Evolutionary conservation across 1,140 invertebrate species (phyloP), one percentile per base, ranked within the genome.

Genomic region (Sycophaga agraensis): DNA sequence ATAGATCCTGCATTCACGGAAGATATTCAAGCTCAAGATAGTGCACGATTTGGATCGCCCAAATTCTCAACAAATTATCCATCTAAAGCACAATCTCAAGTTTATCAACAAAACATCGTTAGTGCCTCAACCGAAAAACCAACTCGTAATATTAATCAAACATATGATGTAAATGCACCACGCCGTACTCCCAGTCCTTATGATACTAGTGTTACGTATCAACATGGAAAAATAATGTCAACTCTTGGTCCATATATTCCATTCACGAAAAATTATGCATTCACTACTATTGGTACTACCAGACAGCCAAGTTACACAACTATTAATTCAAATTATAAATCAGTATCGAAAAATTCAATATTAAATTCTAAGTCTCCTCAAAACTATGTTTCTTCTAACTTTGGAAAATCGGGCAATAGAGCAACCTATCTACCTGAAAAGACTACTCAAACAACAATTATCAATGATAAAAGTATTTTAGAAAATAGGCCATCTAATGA

Each of bases 221-320:
- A 73, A n/a, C 72, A 75, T 8, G 73, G 71, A 4, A 79, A 74
- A 49, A 63, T 72, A 0, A 67, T 72, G 54, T 77, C 79, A 4
- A 80, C 77, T 0, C 37, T 73, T 7, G 68, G 74, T 7, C 76
- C 79, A 0, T 80, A 79, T 24, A 51, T 81, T 9, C 76, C 79
- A 1, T 81, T 80, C 40, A 80, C 79, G 0, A 80, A 72, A 26
- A 80, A 76, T 50, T 81, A 80, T 48, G 71, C 65, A 7, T 73
- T 72, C n/a, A 68, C 72, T 58, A 63, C 72, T 40, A 64, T 70
- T 67, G 59, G 72, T 66, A 70, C 70, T 17, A 72, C 69, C 6
- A 68, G 71, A 5, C 14, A 59, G 17, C 66, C 72, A 0, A 67
- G 64, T 22, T 75, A 75, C 21, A 72, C 70, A 2, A 64, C 71